phyloP scores from a whole-genome alignment of 2,113 vertebrate genomes.

The Mirounga angustirostris region DNA sequence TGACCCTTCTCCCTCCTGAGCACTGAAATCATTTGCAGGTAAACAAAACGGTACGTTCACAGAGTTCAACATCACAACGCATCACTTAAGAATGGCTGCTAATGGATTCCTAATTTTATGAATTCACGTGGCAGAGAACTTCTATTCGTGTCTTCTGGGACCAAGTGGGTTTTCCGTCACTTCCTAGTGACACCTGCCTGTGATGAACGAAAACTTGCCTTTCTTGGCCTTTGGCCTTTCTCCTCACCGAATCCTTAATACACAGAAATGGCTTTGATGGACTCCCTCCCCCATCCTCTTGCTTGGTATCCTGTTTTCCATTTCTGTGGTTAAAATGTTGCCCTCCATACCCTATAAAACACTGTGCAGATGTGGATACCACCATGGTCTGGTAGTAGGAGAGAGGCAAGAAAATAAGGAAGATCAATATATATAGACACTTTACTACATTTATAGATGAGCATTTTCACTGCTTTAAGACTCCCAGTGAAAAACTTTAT shows the following conservation, averaged over 20 bases:
- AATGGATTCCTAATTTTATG: not conserved
- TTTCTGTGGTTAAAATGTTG: conserved; percentile 57
- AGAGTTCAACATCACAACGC: accelerated
- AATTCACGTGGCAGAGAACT: not conserved
- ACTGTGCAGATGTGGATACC: not conserved
- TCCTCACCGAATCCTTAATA: not conserved
- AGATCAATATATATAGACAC: conserved; percentile 1
- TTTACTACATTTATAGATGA: not conserved
- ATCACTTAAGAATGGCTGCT: too few relatives aligned
- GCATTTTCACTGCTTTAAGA: conserved; percentile 9
- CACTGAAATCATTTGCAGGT: not conserved
- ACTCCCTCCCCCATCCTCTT: not conserved
- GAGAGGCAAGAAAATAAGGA: conserved; percentile 30
- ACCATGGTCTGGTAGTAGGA: not conserved
- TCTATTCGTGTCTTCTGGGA: not conserved
- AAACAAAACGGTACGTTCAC: not conserved
- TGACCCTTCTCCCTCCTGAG: not conserved
- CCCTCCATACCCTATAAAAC: not conserved
- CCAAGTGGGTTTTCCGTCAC: not conserved
- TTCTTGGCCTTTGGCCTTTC: not conserved
- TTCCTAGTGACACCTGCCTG: not conserved
- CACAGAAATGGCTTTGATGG: not conserved
- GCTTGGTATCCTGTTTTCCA: conserved; percentile 16
- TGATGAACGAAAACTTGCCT: not conserved
- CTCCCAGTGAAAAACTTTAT: conserved; percentile 35